Conservation (phyloP, 2,888 invertebrate genomes). For the Clepsis dumicolana region DNA sequence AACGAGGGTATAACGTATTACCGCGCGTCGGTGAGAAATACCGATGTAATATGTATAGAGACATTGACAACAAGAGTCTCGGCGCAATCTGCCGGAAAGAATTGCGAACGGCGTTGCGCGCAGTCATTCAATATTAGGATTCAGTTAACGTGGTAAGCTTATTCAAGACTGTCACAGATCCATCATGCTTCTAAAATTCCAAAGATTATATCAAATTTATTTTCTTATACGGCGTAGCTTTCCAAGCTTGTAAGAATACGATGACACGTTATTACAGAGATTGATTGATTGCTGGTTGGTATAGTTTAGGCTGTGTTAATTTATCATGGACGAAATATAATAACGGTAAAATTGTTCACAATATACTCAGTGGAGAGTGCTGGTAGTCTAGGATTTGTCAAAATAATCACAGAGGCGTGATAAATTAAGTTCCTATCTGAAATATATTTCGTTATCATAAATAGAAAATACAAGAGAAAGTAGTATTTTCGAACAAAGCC, state of each 20-base stretch:
- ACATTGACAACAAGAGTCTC: conserved; percentile 39
- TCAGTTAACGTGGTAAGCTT: conserved; percentile 2
- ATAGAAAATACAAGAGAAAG: conserved; percentile 12
- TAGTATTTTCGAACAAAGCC: conserved; percentile 22
- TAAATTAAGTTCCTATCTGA: conserved; percentile 12
- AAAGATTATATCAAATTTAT: conserved; percentile 30
- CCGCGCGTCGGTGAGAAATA: conserved; percentile 45
- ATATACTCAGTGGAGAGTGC: background rate
- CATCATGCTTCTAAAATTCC: conserved; percentile 24
- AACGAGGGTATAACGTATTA: conserved; percentile 69
- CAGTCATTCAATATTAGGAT: background rate
- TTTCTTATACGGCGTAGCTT: conserved; percentile 32
- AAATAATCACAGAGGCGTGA: background rate
- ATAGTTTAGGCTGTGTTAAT: conserved; percentile 21
- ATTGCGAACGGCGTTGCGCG: background rate
- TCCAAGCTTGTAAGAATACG: conserved; percentile 27
- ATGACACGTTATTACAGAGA: conserved; percentile 41
- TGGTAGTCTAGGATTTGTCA: background rate
- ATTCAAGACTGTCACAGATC: conserved; percentile 27
- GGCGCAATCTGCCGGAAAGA: conserved; percentile 6
- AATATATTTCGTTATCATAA: conserved; percentile 19
- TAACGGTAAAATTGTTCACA: background rate
- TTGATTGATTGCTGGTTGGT: conserved; percentile 31
- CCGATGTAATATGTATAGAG: conserved; percentile 50
- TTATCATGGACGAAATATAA: conserved; percentile 13